Base-by-base conservation (phyloP, 2,797 vertebrate genomes). In the Hyperoplus immaculatus region DNA sequence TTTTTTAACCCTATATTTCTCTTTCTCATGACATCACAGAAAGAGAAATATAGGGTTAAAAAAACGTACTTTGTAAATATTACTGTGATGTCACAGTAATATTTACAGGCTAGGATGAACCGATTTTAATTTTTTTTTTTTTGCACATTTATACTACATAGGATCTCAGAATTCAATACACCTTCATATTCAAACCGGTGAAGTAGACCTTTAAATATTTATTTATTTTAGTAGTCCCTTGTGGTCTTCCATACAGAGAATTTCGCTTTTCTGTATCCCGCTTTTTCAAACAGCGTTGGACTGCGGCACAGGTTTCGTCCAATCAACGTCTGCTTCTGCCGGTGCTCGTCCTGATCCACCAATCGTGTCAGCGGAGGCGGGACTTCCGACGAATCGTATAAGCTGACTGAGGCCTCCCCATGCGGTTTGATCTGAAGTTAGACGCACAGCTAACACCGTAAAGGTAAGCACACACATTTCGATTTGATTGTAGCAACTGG, bases 331-430 rank as follows among this genome's bases (percentile, higher is more conserved):
- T 1, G 15, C 5, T 1, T 29, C 66, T 38, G 1, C 15, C 1
- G 16, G 70, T 12, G 5, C 43, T 39, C 47, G 12, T 46, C 13
- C 5, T 0, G 58, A 59, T 50, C 0, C n/a, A 84, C 95, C 92
- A 95, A 95, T 94, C 0, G 61, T 0, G 3, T 55, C 1, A 0
- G 1, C 1, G 5, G 13, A 64, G 90, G 94, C 83, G 90, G 93
- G 36, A 92, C 82, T 93, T 94, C 93, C 93, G 81, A 70, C 65
- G 60, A 0, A 43, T 68, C 21, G 89, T 92, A 92, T 92, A 94
- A 93, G 88, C 86, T 78, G 49, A 71, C 62, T 54, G 75, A 90
- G 94, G 94, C 94, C 94, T 94, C 47, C 43, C 87, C 95, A 95
- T 94, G 95, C 89, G 95, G 88, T 91, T 70, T 73, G 87, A 89